These are phyloP conservation scores for Pithys albifrons DNA, from an alignment of 2,113 vertebrate species.

Conservation along the genomic window DNA sequence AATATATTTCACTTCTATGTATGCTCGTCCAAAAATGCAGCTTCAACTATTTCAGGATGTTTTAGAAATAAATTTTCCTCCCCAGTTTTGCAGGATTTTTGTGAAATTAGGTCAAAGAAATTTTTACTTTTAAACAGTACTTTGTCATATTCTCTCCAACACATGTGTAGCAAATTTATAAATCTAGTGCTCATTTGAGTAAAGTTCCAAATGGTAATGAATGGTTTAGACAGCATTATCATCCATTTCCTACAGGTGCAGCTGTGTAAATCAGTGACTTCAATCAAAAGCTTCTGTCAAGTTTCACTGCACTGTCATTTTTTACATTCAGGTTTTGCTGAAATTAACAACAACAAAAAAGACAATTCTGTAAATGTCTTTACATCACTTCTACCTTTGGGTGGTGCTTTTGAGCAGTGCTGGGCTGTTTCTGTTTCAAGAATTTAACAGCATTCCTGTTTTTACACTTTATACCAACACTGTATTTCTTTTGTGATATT, in stretches of 20 bases:
- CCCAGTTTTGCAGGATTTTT: conserved; percentile 62
- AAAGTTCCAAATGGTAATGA: conserved; percentile 87
- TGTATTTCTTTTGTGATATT: conserved; percentile 75
- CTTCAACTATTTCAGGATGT: conserved; percentile 48
- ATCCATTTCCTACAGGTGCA: conserved; percentile 92
- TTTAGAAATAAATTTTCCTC: conserved; percentile 60
- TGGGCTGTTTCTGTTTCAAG: neutral
- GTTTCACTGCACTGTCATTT: conserved; percentile 80
- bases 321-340: conserved; percentile 81
- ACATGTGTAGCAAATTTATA: conserved; percentile 89
- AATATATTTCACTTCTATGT: conserved; percentile 32
- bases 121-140: conserved; percentile 73
- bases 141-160: conserved; percentile 81
- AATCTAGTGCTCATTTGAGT: conserved; percentile 85
- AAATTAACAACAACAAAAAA: conserved; percentile 71
- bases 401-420: conserved; percentile 85
- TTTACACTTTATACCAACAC: conserved; percentile 72
- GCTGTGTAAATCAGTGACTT: conserved; percentile 89
- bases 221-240: conserved; percentile 91
- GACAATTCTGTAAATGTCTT: conserved; percentile 34
- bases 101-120: conserved; percentile 79
- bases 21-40: neutral
- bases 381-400: conserved; percentile 76
- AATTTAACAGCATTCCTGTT: conserved; percentile 26
- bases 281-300: conserved; percentile 88